phyloP scores from a whole-genome alignment of 2,113 vertebrate species.

The Xenus cinereus region DNA sequence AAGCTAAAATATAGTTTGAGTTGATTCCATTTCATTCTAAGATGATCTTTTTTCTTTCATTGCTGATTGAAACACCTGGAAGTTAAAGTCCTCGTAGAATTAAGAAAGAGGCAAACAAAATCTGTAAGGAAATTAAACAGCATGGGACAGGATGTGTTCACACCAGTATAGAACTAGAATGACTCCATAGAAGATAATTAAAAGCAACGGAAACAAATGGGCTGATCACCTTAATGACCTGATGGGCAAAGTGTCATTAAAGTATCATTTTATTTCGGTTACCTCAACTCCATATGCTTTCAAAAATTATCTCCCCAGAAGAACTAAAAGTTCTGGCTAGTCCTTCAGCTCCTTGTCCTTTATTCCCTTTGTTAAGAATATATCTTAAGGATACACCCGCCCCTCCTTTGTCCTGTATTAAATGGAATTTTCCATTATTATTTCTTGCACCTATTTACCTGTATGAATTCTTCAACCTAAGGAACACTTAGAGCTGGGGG shows the following conservation, averaged over 20 bases:
- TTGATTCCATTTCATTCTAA: neutral
- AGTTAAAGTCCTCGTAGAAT: slow-evolving; percentile 4
- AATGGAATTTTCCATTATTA: neutral
- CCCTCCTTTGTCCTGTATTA: neutral
- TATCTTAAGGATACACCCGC: no score
- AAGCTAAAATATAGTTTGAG: neutral
- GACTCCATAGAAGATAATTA: slow-evolving; percentile 18
- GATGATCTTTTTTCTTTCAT: neutral
- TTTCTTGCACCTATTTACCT: neutral
- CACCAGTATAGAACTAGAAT: neutral
- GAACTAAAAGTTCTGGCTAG: neutral
- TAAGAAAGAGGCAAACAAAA: neutral
- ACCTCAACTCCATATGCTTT: neutral
- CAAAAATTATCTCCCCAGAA: neutral
- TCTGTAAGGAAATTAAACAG: neutral
- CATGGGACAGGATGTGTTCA: neutral
- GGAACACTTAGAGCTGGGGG: neutral
- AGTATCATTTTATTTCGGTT: neutral
- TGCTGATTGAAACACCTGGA: slow-evolving; percentile 43
- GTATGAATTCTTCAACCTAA: neutral
- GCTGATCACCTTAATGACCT: neutral
- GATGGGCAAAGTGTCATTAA: neutral
- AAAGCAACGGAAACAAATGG: neutral
- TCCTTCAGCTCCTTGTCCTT: neutral
- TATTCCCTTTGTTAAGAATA: neutral